These are phyloP conservation scores for Diabrotica balteata DNA, from an alignment of 2,888 invertebrate species.

Conservation along the genomic window DNA sequence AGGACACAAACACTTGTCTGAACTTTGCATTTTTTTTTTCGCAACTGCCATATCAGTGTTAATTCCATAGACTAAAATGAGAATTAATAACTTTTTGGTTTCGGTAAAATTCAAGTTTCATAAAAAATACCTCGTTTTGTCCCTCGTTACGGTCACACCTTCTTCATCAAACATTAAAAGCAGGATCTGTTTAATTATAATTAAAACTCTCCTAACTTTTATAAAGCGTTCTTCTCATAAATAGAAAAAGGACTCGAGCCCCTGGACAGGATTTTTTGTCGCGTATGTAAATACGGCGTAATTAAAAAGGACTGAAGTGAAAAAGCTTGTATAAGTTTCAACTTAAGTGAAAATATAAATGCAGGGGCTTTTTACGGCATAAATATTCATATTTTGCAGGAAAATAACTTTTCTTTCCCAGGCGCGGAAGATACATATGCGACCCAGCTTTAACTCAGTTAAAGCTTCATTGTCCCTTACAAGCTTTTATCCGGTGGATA, in stretches of 20 bases:
- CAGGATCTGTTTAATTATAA: constrained; percentile 40
- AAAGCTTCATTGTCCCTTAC: constrained; percentile 25
- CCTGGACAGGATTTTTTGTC: constrained; percentile 33
- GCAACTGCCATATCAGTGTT: too few relatives aligned
- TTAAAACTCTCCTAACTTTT: constrained; percentile 40
- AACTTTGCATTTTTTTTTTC: too few relatives aligned
- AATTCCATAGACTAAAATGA: too few relatives aligned
- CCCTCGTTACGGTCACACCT: constrained; percentile 18
- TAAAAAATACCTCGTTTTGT: constrained; percentile 16
- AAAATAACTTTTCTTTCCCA: constrained; percentile 43
- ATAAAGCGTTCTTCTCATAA: constrained; percentile 35
- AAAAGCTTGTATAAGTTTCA: constrained; percentile 57
- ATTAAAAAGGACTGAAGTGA: constrained; percentile 57
- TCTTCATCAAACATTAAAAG: constrained; percentile 26
- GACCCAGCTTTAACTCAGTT: constrained; percentile 27
- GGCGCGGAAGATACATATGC: constrained; percentile 35
- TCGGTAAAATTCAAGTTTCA: too few relatives aligned
- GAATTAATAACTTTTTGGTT: too few relatives aligned
- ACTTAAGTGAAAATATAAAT: constrained; percentile 56
- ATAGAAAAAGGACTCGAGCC: constrained; percentile 26
- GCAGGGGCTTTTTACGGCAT: constrained; percentile 48
- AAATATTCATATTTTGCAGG: constrained; percentile 53
- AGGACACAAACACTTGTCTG: too few relatives aligned
- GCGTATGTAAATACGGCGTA: constrained; percentile 48
- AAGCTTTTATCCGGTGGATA: constrained; percentile 1